These are phyloP conservation scores for Porites divaricata DNA, from an alignment of 92 coral and sea anemone species.

Conservation along the genomic window DNA sequence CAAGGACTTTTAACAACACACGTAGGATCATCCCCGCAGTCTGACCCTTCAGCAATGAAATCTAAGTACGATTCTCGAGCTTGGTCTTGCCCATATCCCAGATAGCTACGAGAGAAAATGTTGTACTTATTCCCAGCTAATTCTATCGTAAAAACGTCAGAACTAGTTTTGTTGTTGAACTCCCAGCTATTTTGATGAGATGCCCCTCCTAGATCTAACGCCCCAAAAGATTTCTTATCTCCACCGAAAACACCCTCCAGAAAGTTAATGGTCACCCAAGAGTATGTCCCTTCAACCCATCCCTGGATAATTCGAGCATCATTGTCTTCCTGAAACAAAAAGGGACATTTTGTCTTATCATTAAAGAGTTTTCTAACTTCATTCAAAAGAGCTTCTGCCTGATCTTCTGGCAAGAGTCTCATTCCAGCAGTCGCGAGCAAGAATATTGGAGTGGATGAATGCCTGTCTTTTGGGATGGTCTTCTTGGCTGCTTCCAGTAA, in stretches of 20 bases:
- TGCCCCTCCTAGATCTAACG: conserved; percentile 64
- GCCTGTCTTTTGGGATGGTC: conserved; percentile 42
- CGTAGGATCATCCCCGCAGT: not conserved
- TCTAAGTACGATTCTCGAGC: conserved; percentile 25
- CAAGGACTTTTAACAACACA: conserved; percentile 43
- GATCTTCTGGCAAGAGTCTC: conserved; percentile 36
- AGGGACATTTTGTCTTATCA: conserved; percentile 39
- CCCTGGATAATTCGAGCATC: conserved; percentile 44
- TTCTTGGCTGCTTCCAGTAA: conserved; percentile 42
- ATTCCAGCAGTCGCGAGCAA: conserved; percentile 63
- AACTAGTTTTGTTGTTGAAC: not conserved
- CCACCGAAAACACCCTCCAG: conserved; percentile 38
- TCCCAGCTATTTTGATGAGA: conserved; percentile 55
- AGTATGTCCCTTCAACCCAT: conserved; percentile 49
- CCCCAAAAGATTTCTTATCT: not conserved
- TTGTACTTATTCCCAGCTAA: conserved; percentile 18
- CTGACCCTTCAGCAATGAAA: not conserved
- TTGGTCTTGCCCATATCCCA: conserved; percentile 49
- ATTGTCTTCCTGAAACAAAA: conserved; percentile 21
- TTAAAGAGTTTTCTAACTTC: conserved; percentile 28
- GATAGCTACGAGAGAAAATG: conserved; percentile 56
- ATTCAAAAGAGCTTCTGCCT: conserved; percentile 30
- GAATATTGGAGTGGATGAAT: conserved; percentile 25
- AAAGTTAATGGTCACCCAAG: conserved; percentile 62
- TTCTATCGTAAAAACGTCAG: not conserved